These are phyloP conservation scores for Drosophila varians DNA, from an alignment of 1,140 invertebrate species.

Conservation along the genomic window DNA sequence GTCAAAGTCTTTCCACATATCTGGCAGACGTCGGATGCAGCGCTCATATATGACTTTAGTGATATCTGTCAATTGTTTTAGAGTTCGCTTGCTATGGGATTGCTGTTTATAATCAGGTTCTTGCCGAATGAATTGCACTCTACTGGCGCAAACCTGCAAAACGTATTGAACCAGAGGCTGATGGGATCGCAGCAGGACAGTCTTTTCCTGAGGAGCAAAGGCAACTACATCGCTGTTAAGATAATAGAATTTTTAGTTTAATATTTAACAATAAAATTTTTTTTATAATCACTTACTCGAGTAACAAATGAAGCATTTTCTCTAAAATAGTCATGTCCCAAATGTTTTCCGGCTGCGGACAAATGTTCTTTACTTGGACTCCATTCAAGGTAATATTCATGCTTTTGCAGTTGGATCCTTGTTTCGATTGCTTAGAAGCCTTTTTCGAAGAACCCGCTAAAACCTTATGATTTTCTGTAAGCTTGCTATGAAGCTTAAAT, in stretches of 20 bases:
- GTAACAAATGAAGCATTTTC: constrained; percentile 59
- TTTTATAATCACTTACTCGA: constrained; percentile 62
- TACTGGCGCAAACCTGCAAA: constrained; percentile 43
- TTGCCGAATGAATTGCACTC: constrained; percentile 57
- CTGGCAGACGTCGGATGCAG: constrained; percentile 75
- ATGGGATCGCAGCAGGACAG: constrained; percentile 54
- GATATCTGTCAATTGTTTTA: constrained; percentile 76
- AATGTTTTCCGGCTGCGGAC: constrained; percentile 66
- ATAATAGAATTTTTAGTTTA: not conserved
- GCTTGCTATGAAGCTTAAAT: constrained; percentile 67
- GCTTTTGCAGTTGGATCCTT: constrained; percentile 21
- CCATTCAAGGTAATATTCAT: constrained; percentile 68
- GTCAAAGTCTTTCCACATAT: constrained; percentile 83
- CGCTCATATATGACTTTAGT: constrained; percentile 81
- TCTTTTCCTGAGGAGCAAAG: constrained; percentile 60
- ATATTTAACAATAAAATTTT: not conserved
- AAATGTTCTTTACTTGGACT: constrained; percentile 56
- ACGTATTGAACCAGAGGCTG: constrained; percentile 69
- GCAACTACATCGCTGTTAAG: constrained; percentile 65
- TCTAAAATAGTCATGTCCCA: constrained; percentile 75
- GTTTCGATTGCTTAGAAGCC: constrained; percentile 50
- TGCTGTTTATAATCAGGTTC: constrained; percentile 78
- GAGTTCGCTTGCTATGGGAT: constrained; percentile 63
- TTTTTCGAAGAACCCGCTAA: constrained; percentile 55
- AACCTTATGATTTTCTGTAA: constrained; percentile 43